These are phyloP conservation scores for Stenodema calcarata DNA, from an alignment of 2,888 invertebrate species.

Conservation along the genomic window DNA sequence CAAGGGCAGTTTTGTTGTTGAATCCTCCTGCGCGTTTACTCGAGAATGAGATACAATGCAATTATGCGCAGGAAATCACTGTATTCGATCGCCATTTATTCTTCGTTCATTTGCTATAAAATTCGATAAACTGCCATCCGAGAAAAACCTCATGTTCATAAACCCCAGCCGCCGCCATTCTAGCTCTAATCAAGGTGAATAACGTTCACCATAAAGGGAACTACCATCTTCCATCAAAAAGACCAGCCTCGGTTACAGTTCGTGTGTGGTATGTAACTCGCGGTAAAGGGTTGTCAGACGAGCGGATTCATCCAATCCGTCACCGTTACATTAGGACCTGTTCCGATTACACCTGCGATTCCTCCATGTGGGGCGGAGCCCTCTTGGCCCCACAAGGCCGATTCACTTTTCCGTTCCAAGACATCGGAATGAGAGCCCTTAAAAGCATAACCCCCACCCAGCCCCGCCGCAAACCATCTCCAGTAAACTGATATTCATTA, in stretches of 20 bases:
- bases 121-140: too few species aligned
- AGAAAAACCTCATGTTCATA: too few species aligned
- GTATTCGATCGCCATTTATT: too few species aligned
- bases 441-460: conserved; percentile 5
- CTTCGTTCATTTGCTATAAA: too few species aligned
- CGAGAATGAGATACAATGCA: too few species aligned
- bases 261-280: not conserved
- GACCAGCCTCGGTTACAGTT: not conserved
- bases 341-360: conserved; percentile 24
- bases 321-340: not conserved
- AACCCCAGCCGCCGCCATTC: too few species aligned
- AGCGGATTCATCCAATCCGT: not conserved
- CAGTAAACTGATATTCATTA: conserved; percentile 26
- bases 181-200: not conserved
- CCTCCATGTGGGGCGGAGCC: not conserved
- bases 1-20: too few species aligned
- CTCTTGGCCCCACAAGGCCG: not conserved
- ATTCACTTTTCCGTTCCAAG: conserved; percentile 21
- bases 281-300: not conserved
- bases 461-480: not conserved
- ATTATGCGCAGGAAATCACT: too few species aligned
- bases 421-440: conserved; percentile 36
- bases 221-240: not conserved
- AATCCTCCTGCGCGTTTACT: too few species aligned
- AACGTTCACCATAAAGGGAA: not conserved